Base-by-base conservation (phyloP, 1,140 invertebrate species). In the Drosophila chauvacae region DNA sequence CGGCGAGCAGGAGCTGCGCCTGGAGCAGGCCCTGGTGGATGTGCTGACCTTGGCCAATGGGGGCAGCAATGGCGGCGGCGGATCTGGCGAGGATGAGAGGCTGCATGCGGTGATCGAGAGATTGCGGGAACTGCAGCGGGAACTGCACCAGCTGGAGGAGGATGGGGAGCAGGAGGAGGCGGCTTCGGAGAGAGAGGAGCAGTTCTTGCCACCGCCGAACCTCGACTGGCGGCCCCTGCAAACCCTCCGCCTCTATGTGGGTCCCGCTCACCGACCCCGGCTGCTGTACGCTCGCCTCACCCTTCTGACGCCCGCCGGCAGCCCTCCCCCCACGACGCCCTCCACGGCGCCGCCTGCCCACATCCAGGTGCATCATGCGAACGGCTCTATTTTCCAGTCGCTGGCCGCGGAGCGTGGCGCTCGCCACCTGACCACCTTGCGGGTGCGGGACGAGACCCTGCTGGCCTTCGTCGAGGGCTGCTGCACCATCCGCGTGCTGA, bases 381-480 rank as follows among this genome's bases (percentile, higher is more conserved):
- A 91, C n/a, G 90, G 87, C 7, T 66, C 64, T 0, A 47, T 92
- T 2, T 91, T 91, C 41, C 92, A 92, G 39, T 77, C 85, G 0
- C 62, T 92, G 47, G 57, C 71, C 7, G 82, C 90, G 3, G 62
- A 79, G 59, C 55, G 42, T 1, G 48, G 57, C 3, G 80, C 91
- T 6, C 74, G 81, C 13, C 80, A 81, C 13, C 39, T 92, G n/a
- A 63, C 64, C 7, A 56, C 78, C 0, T 20, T 92, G 20, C 72
- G 88, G 13, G 59, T 92, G 16, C 70, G 75, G 2, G 84, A 90
- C 26, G 82, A 91, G 42, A 92, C 91, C 0, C 53, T 92, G 44
- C 56, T 92, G 23, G 80, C 87, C 50, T 92, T 85, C n/a, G 65
- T 91, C 14, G 90, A 92, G 56, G 76, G 70, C 37, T 85, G 88